Evolutionary conservation across 1,140 invertebrate genomes (phyloP).

Genomic region (Triops longicaudatus): DNA sequence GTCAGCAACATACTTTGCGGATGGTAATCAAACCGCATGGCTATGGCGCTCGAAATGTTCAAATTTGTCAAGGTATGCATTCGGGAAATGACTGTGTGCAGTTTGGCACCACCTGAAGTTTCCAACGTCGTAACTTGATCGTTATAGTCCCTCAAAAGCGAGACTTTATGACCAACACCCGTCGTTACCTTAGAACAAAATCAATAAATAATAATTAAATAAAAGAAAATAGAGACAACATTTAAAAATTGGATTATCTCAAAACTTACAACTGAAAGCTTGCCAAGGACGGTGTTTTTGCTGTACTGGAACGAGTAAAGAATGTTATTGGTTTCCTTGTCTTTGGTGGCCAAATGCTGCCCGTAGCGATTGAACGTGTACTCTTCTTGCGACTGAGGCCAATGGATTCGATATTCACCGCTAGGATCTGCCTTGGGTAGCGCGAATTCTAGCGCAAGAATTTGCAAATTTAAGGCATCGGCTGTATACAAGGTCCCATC

Average conservation of each 20-base stretch:
- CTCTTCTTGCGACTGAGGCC: conserved; percentile 79
- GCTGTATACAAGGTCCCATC: conserved; percentile 88
- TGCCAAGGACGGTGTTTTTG: conserved; percentile 92
- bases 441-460: conserved; percentile 81
- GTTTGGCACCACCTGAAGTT: conserved; percentile 23
- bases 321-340: conserved; percentile 81
- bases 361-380: conserved; percentile 91
- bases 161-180: conserved; percentile 21
- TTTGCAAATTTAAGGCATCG: conserved; percentile 59
- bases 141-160: conserved; percentile 26
- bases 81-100: conserved; percentile 17
- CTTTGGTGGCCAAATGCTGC: conserved; percentile 86
- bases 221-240: not conserved
- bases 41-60: conserved; percentile 21
- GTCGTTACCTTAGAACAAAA: conserved; percentile 22
- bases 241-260: not conserved
- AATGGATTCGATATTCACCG: conserved; percentile 86
- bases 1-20: conserved; percentile 67
- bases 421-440: conserved; percentile 72
- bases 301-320: conserved; percentile 92
- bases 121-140: conserved; percentile 24
- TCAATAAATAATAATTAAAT: not conserved
- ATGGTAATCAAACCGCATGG: conserved; percentile 60
- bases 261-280: conserved; percentile 54
- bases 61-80: conserved; percentile 13